Percentiles rank a stretch among this genome's conserved stretches.
Conservation (phyloP, 1,140 invertebrate genomes). For the Nasonia vitripennis region DNA sequence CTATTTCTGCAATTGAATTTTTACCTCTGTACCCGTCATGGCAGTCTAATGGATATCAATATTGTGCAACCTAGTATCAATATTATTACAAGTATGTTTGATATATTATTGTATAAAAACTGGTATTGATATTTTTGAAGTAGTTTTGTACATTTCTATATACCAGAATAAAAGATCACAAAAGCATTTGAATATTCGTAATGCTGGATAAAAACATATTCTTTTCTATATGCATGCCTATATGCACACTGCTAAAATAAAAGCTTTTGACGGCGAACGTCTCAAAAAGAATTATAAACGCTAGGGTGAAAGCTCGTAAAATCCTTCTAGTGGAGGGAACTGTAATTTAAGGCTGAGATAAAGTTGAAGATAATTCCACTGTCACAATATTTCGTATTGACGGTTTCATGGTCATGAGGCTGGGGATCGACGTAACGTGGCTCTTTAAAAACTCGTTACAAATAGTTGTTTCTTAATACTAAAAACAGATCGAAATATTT, state of each 20-base stretch:
- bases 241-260: slow-evolving; percentile 22
- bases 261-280: slow-evolving; percentile 35
- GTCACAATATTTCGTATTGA: slow-evolving; percentile 50
- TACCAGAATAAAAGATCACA: not conserved
- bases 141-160: slow-evolving; percentile 43
- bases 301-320: slow-evolving; percentile 44
- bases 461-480: slow-evolving; percentile 41
- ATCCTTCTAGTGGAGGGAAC: slow-evolving; percentile 35
- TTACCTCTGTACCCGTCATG: not conserved
- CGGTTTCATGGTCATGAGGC: slow-evolving; percentile 48
- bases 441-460: slow-evolving; percentile 45
- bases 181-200: slow-evolving; percentile 1
- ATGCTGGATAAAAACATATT: slow-evolving; percentile 25
- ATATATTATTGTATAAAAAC: slow-evolving; percentile 9
- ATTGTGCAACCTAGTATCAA: not conserved
- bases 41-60: not conserved
- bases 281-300: slow-evolving; percentile 46
- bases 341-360: slow-evolving; percentile 51
- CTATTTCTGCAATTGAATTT: not conserved
- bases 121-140: slow-evolving; percentile 36
- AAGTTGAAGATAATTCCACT: slow-evolving; percentile 48
- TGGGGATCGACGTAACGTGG: slow-evolving; percentile 52
- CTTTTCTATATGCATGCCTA: slow-evolving; percentile 40
- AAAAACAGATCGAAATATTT: slow-evolving; percentile 33
- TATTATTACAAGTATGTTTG: not conserved